Percentiles rank a stretch among this genome's conserved stretches.
Evolutionary conservation across 2,888 invertebrate genomes (phyloP).

Genomic region (Syrista parreyssii): DNA sequence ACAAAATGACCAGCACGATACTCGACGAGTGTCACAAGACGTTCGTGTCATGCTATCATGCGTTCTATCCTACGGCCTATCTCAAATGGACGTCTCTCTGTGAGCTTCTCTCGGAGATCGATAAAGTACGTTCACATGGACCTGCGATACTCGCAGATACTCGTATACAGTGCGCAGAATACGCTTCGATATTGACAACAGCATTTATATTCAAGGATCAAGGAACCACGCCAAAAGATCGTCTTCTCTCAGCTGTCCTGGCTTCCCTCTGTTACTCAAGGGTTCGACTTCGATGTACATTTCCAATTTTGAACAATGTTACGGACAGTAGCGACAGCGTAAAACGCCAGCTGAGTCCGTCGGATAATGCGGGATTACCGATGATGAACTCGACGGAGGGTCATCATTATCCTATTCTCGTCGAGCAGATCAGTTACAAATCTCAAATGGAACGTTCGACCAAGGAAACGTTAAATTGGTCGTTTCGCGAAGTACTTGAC

Average conservation of each 20-base stretch:
- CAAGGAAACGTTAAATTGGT: constrained; percentile 69
- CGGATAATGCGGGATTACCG: constrained; percentile 76
- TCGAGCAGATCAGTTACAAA: constrained; percentile 82
- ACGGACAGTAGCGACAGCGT: constrained; percentile 67
- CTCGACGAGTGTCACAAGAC: constrained; percentile 91
- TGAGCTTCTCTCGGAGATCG: constrained; percentile 79
- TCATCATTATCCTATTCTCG: constrained; percentile 80
- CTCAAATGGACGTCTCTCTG: constrained; percentile 94
- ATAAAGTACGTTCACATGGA: constrained; percentile 69
- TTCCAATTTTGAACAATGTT: constrained; percentile 74
- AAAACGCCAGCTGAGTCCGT: constrained; percentile 73
- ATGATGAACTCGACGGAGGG: constrained; percentile 77
- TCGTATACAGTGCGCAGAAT: neutral
- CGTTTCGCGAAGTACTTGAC: constrained; percentile 85
- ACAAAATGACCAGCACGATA: constrained; percentile 77
- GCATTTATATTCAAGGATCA: constrained; percentile 58
- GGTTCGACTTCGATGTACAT: constrained; percentile 79
- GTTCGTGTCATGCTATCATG: constrained; percentile 92
- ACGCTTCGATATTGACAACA: neutral
- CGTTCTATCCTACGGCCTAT: constrained; percentile 93
- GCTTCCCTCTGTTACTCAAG: constrained; percentile 86
- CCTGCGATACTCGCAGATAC: neutral
- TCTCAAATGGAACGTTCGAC: constrained; percentile 67
- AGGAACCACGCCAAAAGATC: constrained; percentile 68
- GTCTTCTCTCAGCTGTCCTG: constrained; percentile 82